phyloP scores from a whole-genome alignment of 2,113 vertebrate species.

The Gasterosteus aculeatus region DNA sequence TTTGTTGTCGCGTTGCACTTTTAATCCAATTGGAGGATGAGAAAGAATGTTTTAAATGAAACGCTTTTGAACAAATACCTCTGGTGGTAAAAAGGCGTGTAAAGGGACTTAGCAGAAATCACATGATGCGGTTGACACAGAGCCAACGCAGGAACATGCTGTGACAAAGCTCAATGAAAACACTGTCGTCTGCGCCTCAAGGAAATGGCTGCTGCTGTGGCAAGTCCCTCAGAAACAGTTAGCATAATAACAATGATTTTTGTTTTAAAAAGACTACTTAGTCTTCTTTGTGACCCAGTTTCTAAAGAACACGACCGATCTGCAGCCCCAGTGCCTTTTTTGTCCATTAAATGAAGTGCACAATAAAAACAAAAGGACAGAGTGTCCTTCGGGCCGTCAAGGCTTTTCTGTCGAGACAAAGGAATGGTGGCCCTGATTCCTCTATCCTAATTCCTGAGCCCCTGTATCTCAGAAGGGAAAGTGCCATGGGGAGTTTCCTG shows the following conservation, averaged over 20 bases:
- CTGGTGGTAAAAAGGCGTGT: not conserved
- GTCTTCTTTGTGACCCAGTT: not conserved
- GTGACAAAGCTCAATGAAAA: conserved; percentile 4
- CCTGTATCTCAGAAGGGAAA: conserved; percentile 21
- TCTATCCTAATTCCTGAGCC: conserved; percentile 25
- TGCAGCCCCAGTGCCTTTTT: not conserved
- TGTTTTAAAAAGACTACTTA: not conserved
- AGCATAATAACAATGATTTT: not conserved
- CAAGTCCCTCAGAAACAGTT: not conserved
- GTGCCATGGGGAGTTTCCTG: conserved; percentile 65
- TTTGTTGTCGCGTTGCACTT: not conserved
- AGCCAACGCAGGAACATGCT: conserved; percentile 33
- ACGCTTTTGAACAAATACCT: not conserved
- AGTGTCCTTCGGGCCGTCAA: conserved; percentile 7
- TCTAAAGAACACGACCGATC: not conserved
- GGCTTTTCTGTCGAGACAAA: not conserved
- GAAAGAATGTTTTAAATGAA: not conserved
- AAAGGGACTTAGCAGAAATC: conserved; percentile 57
- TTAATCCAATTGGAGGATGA: not conserved
- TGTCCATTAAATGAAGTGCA: not conserved
- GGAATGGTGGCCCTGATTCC: conserved; percentile 49
- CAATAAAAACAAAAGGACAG: not conserved
- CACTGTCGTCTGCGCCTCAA: conserved; percentile 1
- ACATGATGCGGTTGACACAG: conserved; percentile 60
- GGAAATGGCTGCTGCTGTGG: not conserved